Conservation (phyloP, 2,797 vertebrate genomes). For the Sciurus carolinensis region DNA sequence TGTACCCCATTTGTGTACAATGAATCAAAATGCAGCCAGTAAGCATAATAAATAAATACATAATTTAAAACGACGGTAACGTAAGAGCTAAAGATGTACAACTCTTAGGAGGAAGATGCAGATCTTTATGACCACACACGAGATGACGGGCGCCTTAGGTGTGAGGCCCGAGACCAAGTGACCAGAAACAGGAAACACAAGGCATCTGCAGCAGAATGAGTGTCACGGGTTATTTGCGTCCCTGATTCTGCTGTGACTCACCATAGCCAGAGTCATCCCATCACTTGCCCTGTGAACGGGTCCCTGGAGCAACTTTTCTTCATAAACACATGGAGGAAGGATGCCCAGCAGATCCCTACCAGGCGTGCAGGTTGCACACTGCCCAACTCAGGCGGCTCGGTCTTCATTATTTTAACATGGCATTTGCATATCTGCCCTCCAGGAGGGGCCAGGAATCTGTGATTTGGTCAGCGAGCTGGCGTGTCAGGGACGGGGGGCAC, state of each 20-base stretch:
- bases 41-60: too few relatives aligned
- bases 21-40: too few relatives aligned
- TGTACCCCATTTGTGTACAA: too few relatives aligned
- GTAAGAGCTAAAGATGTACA: not conserved
- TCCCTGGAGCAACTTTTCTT: not conserved
- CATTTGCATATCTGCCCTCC: not conserved
- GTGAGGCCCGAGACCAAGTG: not conserved
- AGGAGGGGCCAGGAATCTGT: not conserved
- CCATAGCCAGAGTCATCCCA: too few relatives aligned
- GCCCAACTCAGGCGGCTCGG: rapidly evolving
- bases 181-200: not conserved
- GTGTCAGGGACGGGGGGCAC: not conserved
- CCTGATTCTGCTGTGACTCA: not conserved
- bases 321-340: not conserved
- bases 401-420: too few relatives aligned
- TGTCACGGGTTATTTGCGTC: too few relatives aligned
- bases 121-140: not conserved
- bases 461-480: not conserved
- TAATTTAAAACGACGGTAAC: too few relatives aligned
- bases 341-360: rapidly evolving
- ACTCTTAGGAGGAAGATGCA: not conserved
- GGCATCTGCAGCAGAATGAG: not conserved
- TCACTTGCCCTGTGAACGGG: too few relatives aligned
- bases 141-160: not conserved
- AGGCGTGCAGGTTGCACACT: not conserved